A percentile compares a stretch with the other conserved stretches of the same genome.
These are phyloP conservation scores for Amphiprion percula DNA, from an alignment of 2,113 vertebrate genomes.

Conservation along the genomic window DNA sequence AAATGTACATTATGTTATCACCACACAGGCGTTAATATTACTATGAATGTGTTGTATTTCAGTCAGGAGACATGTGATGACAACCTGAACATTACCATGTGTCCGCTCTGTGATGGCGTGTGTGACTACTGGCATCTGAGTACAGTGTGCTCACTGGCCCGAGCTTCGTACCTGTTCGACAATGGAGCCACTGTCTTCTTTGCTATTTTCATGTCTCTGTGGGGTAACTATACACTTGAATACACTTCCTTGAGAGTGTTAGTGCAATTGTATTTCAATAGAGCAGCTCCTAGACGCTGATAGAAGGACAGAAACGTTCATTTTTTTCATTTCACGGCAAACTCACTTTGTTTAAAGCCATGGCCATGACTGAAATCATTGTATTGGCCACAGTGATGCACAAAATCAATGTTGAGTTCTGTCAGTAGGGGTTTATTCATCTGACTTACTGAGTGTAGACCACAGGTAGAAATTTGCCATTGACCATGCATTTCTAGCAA, in stretches of 20 bases:
- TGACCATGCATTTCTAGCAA: too few species aligned
- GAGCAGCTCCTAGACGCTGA: background rate
- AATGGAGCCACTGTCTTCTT: constrained; percentile 96
- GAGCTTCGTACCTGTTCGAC: constrained; percentile 95
- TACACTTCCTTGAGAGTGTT: constrained; percentile 6
- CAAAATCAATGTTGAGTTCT: too few species aligned
- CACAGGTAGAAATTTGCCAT: too few species aligned
- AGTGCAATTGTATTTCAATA: background rate
- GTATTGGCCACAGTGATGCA: too few species aligned
- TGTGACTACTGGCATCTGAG: constrained; percentile 97
- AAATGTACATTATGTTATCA: background rate
- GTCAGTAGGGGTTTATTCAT: too few species aligned
- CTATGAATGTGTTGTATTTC: constrained; percentile 19
- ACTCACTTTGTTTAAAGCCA: too few species aligned
- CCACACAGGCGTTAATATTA: background rate
- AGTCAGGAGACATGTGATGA: constrained; percentile 94
- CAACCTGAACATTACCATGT: constrained; percentile 94
- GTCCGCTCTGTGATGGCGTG: constrained; percentile 94
- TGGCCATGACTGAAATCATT: too few species aligned
- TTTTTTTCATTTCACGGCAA: background rate
- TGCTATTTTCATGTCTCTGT: constrained; percentile 98
- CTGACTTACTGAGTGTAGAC: too few species aligned
- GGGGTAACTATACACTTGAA: constrained; percentile 87
- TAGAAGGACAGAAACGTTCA: background rate
- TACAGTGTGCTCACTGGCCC: constrained; percentile 90